Evolutionary conservation across 2,888 invertebrate species (phyloP).

Genomic region (Alsophila aescularia): DNA sequence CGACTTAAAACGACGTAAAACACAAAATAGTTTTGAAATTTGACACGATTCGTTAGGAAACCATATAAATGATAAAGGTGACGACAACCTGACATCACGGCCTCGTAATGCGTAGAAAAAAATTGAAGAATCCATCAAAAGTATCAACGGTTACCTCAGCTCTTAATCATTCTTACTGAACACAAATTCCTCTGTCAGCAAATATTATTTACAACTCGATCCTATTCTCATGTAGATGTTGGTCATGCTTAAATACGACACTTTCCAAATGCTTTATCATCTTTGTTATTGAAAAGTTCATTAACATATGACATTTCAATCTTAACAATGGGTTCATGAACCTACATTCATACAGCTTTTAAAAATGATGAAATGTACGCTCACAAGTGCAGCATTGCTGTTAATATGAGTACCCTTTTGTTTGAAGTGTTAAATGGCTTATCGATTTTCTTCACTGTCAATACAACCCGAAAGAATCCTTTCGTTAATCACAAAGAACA

Average conservation of each 20-base stretch:
- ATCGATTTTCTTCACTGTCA: not conserved
- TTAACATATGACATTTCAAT: constrained; percentile 3
- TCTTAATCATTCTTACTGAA: constrained; percentile 49
- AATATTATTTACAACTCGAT: constrained; percentile 41
- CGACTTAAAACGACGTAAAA: constrained; percentile 25
- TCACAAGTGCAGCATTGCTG: constrained; percentile 7
- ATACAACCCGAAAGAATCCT: not conserved
- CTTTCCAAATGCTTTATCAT: constrained; percentile 3
- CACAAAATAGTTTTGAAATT: constrained; percentile 32
- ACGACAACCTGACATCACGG: constrained; percentile 55
- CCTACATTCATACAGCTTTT: not conserved
- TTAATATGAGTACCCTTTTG: constrained; percentile 11
- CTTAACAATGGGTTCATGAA: constrained; percentile 11
- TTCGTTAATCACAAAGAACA: constrained; percentile 6
- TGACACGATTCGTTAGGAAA: constrained; percentile 33
- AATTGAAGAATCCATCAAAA: constrained; percentile 44
- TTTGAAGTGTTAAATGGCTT: constrained; percentile 7
- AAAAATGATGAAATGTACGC: not conserved
- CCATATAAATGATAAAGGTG: constrained; percentile 34
- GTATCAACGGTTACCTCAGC: constrained; percentile 55
- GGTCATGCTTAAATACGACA: constrained; percentile 14
- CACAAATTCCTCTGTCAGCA: constrained; percentile 42
- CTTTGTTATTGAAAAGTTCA: constrained; percentile 7
- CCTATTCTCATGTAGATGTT: constrained; percentile 59
- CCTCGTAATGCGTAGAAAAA: constrained; percentile 42